Evolutionary conservation across 2,888 invertebrate species (phyloP), one percentile per base, ranked within the genome.

Genomic region (Drosophila subquinaria): DNA sequence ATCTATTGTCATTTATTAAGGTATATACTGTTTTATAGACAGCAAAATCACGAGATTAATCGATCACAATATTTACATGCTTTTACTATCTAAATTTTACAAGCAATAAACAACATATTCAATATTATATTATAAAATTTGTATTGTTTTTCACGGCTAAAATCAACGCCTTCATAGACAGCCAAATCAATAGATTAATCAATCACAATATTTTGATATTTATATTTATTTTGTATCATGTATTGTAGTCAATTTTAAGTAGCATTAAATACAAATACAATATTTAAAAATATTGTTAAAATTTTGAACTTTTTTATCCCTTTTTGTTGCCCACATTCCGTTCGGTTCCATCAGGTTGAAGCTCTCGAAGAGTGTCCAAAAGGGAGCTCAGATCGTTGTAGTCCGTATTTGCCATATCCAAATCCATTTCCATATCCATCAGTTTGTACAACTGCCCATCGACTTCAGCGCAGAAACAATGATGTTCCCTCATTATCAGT

Each of bases 401-500:
- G 3, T 36, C 13, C 13, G 4, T 5, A 6, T 43, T 36, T 0
- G 23, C 23, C 23, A 4, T 23, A 23, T 73, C 13, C 27, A 3
- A 5, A 27, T 27, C 27, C 5, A 27, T 27, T 27, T 27, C 27
- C 27, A 5, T 5, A 6, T 71, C 66, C 52, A 65, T 10, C 17
- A 71, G 20, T 2, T 48, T 56, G 17, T 10, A 65, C 1, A 70
- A 6, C 4, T 48, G 17, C 6, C 67, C 56, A 3, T 64, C 33
- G 0, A 65, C 0, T 36, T 65, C 76, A 6, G 51, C 56, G 71
- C 76, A 76, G 4, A 76, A 6, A 38, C 60, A 69, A 0, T 40
- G 50, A 4, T 20, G 38, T 2, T 20, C 20, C 13, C 0, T 23
- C 9, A 3, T 36, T 9, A 20, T 0, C 3, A 4, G 17, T 9